Base-by-base conservation (phyloP, 1,140 invertebrate genomes). In the Camponotus floridanus region DNA sequence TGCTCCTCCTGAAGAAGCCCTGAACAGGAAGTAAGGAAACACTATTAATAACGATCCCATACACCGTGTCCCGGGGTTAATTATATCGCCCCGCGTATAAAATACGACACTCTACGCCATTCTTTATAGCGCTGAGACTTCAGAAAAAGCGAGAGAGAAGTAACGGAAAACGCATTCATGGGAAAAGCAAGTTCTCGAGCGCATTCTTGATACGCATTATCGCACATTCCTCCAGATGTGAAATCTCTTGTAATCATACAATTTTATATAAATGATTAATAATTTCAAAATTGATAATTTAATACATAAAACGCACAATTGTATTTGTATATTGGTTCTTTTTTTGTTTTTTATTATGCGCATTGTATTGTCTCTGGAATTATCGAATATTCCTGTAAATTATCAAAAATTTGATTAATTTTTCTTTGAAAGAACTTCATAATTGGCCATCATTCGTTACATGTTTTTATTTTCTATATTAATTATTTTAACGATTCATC, bases 1-100 rank as follows among this genome's bases (percentile, higher is more conserved):
- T 99, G 94, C 98, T 98, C 86, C 97, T 95, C 76, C 97, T 96
- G 95, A 98, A 98, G 95, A 98, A 98, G 86, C 97, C 97, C 97
- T 98, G 96, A 61, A 95, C 85, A 86, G 86, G 87, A 89, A 90
- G 70, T 65, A 79, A 76, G 81, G 59, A 83, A 74, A 42, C 13
- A 26, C 68, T 83, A 83, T 83, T 83, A 83, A 83, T 83, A 83
- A 83, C 39, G 39, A 83, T 83, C 79, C 33, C 68, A 62, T 74
- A 83, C 42, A 74, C 55, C 31, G 48, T 4, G 39, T 73, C 79
- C 42, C 39, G 68, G 13, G 18, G 68, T 83, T 83, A 83, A 83
- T 83, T 83, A 83, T 83, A 83, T 48, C 68, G 15, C 67, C 1
- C 18, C 8, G 31, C 39, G 55, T 74, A 83, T 83, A 83, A 83